phyloP scores from a whole-genome alignment of 2,113 vertebrate genomes.

The Anarhynchus alexandrinus region DNA sequence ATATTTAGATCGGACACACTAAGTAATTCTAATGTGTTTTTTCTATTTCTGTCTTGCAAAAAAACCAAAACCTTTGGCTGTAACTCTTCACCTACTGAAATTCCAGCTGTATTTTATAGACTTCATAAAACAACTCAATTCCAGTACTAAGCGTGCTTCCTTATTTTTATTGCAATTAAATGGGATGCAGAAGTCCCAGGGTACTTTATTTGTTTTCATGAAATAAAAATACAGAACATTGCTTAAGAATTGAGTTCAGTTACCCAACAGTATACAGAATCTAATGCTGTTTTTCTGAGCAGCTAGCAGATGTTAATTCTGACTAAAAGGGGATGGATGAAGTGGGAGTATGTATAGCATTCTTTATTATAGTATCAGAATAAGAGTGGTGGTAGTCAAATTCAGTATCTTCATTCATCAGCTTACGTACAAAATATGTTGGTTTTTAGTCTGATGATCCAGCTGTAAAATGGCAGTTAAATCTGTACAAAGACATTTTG shows the following conservation, averaged over 20 bases:
- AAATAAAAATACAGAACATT: neutral
- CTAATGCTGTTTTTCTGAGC: neutral
- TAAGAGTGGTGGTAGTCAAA: neutral
- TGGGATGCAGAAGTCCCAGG: neutral
- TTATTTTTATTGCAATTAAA: neutral
- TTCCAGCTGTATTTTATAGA: neutral
- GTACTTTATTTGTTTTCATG: neutral
- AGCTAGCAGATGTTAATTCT: neutral
- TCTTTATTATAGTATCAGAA: neutral
- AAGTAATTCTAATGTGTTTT: neutral
- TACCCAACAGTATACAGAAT: neutral
- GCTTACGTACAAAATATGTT: neutral
- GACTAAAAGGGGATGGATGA: neutral
- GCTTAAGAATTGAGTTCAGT: neutral
- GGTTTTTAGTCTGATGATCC: slow-evolving; percentile 90
- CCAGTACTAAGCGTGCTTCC: neutral
- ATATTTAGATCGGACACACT: neutral
- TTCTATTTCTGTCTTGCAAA: neutral
- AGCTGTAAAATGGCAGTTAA: slow-evolving; percentile 95
- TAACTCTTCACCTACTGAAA: neutral
- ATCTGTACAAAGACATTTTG: slow-evolving; percentile 92
- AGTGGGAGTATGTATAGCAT: neutral
- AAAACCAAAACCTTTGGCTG: neutral
- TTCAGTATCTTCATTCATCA: neutral
- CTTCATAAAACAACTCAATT: neutral